Percentiles rank a stretch among this genome's conserved stretches.
These are phyloP conservation scores for Myrmophylax atrothorax DNA, from an alignment of 2,113 vertebrate genomes.

Conservation along the genomic window DNA sequence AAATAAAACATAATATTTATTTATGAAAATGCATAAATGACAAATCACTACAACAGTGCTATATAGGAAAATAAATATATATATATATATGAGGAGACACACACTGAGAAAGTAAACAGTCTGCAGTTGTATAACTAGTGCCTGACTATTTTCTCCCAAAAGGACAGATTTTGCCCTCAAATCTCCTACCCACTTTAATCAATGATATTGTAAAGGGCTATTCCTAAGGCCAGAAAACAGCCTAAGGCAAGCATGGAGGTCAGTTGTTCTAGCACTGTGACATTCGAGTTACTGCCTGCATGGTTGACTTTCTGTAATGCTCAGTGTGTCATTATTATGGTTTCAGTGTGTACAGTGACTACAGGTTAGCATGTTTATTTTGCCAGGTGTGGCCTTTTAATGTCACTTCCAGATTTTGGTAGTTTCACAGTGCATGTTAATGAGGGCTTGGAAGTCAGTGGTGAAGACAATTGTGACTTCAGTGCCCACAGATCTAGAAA, in stretches of 20 bases:
- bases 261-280: background rate
- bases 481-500: background rate
- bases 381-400: background rate
- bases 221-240: background rate
- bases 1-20: slow-evolving; percentile 76
- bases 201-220: background rate
- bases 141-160: background rate
- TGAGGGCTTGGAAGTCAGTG: background rate
- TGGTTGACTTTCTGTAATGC: background rate
- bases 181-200: background rate
- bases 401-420: background rate
- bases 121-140: background rate
- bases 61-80: background rate
- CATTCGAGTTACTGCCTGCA: background rate
- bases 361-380: background rate
- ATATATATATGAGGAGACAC: background rate
- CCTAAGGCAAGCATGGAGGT: background rate
- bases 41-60: slow-evolving; percentile 22
- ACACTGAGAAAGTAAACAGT: slow-evolving; percentile 5
- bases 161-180: background rate
- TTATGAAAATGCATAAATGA: slow-evolving; percentile 70
- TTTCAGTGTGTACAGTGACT: background rate
- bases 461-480: background rate
- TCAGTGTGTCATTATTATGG: background rate
- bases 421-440: background rate